Evolutionary conservation across 2,888 invertebrate genomes (phyloP).

Genomic region (Baccha elongata): DNA sequence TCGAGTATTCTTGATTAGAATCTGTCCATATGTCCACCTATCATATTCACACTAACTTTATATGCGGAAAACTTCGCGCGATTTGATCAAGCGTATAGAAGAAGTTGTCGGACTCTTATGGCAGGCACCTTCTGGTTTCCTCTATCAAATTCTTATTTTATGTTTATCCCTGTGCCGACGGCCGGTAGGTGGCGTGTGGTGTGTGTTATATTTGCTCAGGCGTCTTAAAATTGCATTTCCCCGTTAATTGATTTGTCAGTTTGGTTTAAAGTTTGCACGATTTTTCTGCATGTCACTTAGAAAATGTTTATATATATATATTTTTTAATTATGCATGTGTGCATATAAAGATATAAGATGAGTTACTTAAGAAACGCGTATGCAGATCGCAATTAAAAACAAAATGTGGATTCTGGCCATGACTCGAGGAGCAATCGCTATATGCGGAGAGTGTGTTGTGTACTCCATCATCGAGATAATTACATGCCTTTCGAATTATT

Average conservation of each 20-base stretch:
- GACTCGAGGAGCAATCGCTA: slow-evolving; percentile 25
- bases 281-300: slow-evolving; percentile 41
- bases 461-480: slow-evolving; percentile 71
- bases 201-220: slow-evolving; percentile 40
- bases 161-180: background rate
- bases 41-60: slow-evolving; percentile 58
- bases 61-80: slow-evolving; percentile 5
- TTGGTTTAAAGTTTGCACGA: slow-evolving; percentile 28
- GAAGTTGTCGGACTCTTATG: background rate
- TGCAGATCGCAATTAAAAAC: slow-evolving; percentile 69
- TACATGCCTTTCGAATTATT: slow-evolving; percentile 69
- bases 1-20: slow-evolving; percentile 63
- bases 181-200: slow-evolving; percentile 21
- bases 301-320: background rate
- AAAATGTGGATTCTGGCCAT: slow-evolving; percentile 48
- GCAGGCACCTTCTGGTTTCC: background rate
- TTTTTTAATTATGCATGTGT: background rate
- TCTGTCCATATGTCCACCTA: slow-evolving; percentile 61
- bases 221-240: slow-evolving; percentile 33
- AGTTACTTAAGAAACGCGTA: slow-evolving; percentile 9
- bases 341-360: too few relatives aligned
- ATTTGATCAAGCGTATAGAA: slow-evolving; percentile 26
- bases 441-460: slow-evolving; percentile 32
- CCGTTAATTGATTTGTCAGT: slow-evolving; percentile 72
- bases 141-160: background rate